These are phyloP conservation scores for Asarcornis scutulata DNA, from an alignment of 2,113 vertebrate genomes.

Conservation along the genomic window DNA sequence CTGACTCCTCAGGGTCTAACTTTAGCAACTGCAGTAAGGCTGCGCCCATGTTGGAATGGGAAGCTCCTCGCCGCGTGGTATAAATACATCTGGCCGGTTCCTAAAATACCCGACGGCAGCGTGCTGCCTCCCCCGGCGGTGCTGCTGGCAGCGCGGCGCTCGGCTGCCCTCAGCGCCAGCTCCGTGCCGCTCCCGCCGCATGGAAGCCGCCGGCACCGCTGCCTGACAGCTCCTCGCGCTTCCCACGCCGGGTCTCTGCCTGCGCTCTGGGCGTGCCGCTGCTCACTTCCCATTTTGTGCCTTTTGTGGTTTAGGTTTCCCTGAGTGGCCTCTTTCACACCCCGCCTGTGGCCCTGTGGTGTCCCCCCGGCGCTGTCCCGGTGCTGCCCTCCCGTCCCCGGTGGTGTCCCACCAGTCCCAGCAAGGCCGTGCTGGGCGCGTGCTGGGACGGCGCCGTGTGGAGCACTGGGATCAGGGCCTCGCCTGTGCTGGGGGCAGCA, in stretches of 20 bases:
- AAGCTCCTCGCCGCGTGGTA: neutral
- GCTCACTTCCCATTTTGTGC: neutral
- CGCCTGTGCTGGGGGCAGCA: too few species aligned
- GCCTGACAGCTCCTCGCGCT: neutral
- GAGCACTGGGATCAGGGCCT: too few species aligned
- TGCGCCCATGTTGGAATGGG: neutral
- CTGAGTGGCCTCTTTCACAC: neutral
- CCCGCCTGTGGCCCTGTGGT: neutral
- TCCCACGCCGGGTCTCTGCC: neutral
- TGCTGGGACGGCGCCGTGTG: too few species aligned
- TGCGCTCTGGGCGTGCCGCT: neutral
- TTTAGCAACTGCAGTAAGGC: neutral
- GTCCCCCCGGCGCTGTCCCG: neutral
- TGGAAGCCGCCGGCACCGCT: neutral
- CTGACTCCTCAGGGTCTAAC: neutral
- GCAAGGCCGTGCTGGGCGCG: too few species aligned
- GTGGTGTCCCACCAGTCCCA: neutral
- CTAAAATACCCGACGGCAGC: too few species aligned
- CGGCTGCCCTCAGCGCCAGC: accelerated
- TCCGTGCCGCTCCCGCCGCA: too few species aligned
- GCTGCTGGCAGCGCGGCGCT: accelerated
- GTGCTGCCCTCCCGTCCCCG: neutral
- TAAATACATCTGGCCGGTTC: neutral
- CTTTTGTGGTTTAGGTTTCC: neutral
- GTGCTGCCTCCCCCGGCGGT: too few species aligned